Percentiles rank a stretch among this genome's conserved stretches.
Conservation (phyloP, 2,113 vertebrate genomes). For the Anolis carolinensis region DNA sequence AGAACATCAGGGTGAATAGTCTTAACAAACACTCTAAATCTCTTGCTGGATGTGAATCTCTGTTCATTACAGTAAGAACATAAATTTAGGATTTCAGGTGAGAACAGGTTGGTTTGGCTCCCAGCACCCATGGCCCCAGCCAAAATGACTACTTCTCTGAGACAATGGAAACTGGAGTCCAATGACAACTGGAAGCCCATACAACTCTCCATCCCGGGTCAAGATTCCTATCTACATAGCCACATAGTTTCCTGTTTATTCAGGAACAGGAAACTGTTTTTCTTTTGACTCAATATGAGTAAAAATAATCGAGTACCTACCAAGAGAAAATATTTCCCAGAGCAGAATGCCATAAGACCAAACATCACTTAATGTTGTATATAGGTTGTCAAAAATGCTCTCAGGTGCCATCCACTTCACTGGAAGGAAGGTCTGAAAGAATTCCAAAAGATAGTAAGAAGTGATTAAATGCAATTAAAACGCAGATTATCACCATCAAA, state of each 20-base stretch:
- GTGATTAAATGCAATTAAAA: conserved; percentile 17
- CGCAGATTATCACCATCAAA: conserved; percentile 15
- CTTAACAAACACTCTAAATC: no score
- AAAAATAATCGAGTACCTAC: conserved; percentile 74
- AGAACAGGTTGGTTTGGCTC: no score
- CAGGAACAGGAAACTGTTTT: no score
- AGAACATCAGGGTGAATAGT: no score
- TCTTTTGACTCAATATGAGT: no score
- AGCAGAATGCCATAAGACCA: conserved; percentile 98
- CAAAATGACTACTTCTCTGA: background rate
- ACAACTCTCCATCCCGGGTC: background rate
- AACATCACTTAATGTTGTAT: conserved; percentile 95
- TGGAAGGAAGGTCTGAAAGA: conserved; percentile 90
- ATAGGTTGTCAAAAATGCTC: conserved; percentile 98
- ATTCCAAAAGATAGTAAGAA: conserved; percentile 28
- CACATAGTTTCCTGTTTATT: no score
- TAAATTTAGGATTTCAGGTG: no score
- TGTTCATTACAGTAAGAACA: no score
- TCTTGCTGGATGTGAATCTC: no score
- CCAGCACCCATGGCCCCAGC: background rate
- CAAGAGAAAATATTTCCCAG: conserved; percentile 99
- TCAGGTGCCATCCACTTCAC: conserved; percentile 99
- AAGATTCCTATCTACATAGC: background rate
- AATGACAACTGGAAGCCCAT: background rate
- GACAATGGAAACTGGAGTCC: background rate